Percentiles rank a stretch among this genome's conserved stretches.
These are phyloP conservation scores for Montipora sp. DNA, from an alignment of 64 coral and sea anemone genomes.

Conservation along the genomic window DNA sequence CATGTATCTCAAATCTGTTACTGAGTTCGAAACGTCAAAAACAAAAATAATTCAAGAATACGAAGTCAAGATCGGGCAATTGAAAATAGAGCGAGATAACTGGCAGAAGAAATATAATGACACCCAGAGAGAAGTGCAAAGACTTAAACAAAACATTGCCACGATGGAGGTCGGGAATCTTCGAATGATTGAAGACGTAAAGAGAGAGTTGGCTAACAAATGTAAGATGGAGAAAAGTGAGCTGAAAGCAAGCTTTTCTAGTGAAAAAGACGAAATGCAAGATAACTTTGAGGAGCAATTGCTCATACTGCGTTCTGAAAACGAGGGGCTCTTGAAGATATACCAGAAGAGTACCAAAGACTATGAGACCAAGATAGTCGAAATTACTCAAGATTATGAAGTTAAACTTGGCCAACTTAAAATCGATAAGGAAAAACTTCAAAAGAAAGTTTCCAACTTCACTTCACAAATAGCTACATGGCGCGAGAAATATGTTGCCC, in stretches of 20 bases:
- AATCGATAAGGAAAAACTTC: slow-evolving; percentile 51
- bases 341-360: slow-evolving; percentile 45
- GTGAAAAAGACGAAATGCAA: slow-evolving; percentile 51
- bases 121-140: slow-evolving; percentile 43
- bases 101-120: slow-evolving; percentile 67
- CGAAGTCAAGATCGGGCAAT: slow-evolving; percentile 53
- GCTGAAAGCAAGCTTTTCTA: slow-evolving; percentile 12
- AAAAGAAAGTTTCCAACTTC: slow-evolving; percentile 25
- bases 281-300: slow-evolving; percentile 54
- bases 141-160: slow-evolving; percentile 35
- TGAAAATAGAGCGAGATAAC: slow-evolving; percentile 55
- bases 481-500: slow-evolving; percentile 24
- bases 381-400: slow-evolving; percentile 67
- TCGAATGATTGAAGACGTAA: slow-evolving; percentile 34
- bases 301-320: slow-evolving; percentile 18
- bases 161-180: slow-evolving; percentile 38
- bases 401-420: slow-evolving; percentile 40
- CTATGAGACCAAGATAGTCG: slow-evolving; percentile 63
- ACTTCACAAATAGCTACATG: background rate
- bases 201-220: slow-evolving; percentile 37
- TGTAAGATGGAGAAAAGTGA: slow-evolving; percentile 47
- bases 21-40: slow-evolving; percentile 54
- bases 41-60: slow-evolving; percentile 70
- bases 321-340: slow-evolving; percentile 48
- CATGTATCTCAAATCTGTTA: slow-evolving; percentile 61